phyloP scores from a whole-genome alignment of 2,797 vertebrate species.

The Lithobates pipiens region DNA sequence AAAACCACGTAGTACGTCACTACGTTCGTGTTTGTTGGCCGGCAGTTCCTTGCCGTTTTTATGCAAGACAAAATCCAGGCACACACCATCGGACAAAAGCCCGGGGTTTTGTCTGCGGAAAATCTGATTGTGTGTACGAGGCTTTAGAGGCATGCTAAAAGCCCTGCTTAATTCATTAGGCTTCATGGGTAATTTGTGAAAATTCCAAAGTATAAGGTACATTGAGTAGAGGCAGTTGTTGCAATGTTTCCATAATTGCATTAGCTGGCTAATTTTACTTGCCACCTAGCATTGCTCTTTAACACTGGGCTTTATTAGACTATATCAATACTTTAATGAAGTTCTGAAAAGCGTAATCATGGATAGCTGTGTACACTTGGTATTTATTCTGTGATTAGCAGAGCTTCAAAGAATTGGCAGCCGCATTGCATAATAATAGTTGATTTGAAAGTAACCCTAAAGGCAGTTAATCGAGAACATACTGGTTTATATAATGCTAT shows the following conservation, averaged over 20 bases:
- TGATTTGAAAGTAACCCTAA: constrained; percentile 55
- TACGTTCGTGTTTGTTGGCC: no score
- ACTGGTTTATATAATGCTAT: constrained; percentile 51
- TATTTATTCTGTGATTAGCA: constrained; percentile 53
- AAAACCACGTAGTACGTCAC: no score
- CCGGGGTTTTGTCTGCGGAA: no score
- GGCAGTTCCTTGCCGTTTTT: no score
- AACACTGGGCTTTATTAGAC: neutral
- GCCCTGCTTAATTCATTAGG: no score
- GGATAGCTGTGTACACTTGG: constrained; percentile 21
- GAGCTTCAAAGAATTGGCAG: constrained; percentile 55
- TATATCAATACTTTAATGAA: constrained; percentile 6
- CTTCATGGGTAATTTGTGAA: neutral
- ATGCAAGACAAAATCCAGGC: no score
- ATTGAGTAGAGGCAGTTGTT: neutral
- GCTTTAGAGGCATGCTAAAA: no score
- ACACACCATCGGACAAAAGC: no score
- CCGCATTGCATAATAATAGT: constrained; percentile 50
- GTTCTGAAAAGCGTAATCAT: neutral
- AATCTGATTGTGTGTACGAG: no score
- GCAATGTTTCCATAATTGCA: neutral
- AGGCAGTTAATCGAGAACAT: constrained; percentile 53
- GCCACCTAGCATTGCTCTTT: neutral
- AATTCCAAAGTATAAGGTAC: neutral
- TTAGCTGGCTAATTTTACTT: neutral